These are phyloP conservation scores for Eciton burchellii DNA, from an alignment of 1,140 invertebrate species.

Conservation along the genomic window DNA sequence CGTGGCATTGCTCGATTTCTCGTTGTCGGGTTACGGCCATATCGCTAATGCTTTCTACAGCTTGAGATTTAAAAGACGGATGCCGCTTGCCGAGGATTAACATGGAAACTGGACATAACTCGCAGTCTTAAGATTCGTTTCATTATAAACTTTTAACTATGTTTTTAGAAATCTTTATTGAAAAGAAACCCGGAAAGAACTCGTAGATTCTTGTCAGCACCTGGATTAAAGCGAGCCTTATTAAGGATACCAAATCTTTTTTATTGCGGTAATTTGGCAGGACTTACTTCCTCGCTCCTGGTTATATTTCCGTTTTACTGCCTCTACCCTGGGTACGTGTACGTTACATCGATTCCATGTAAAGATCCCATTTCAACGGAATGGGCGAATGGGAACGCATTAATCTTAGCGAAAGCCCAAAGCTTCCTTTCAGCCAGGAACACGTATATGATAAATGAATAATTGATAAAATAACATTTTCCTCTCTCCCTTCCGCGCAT, in stretches of 20 bases:
- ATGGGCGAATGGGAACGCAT: neutral
- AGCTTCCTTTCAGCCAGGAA: neutral
- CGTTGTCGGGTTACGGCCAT: neutral
- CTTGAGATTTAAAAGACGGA: neutral
- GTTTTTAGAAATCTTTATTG: neutral
- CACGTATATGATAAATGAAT: neutral
- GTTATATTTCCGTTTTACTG: conserved; percentile 35
- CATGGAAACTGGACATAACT: neutral
- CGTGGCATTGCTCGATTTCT: neutral
- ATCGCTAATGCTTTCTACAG: neutral
- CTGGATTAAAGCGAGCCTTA: neutral
- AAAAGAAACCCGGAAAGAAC: neutral
- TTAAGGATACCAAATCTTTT: conserved; percentile 20
- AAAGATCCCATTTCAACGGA: neutral
- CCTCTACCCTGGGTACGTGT: neutral
- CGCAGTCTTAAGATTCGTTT: neutral
- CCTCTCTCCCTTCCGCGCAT: neutral
- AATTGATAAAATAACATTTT: too few species aligned
- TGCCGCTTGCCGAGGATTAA: neutral
- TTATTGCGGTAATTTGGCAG: conserved; percentile 41
- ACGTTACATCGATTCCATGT: conserved; percentile 15
- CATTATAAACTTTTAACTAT: neutral
- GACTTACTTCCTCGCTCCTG: neutral
- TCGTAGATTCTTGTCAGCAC: conserved; percentile 4
- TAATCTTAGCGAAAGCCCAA: neutral